phyloP scores from a whole-genome alignment of 2,888 invertebrate species.

The Sphaerophoria taeniata region DNA sequence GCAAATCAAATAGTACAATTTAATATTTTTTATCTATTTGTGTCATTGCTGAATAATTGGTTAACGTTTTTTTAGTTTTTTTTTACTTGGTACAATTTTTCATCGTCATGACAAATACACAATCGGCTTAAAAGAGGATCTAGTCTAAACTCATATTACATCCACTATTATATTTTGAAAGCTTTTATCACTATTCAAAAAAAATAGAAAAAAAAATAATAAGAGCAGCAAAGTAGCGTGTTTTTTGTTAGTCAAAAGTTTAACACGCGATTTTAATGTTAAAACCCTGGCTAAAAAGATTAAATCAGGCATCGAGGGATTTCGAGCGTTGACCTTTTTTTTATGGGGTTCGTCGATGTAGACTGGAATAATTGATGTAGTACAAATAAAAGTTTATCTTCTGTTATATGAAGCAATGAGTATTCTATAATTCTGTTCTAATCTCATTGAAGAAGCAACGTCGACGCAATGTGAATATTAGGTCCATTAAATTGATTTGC shows the following conservation, averaged over 20 bases:
- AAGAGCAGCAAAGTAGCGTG: neutral
- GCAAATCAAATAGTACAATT: slow-evolving; percentile 40
- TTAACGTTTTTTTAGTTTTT: slow-evolving; percentile 17
- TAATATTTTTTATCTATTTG: slow-evolving; percentile 49
- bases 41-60: slow-evolving; percentile 57
- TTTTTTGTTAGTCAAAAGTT: slow-evolving; percentile 26
- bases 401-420: neutral
- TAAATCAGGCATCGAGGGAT: slow-evolving; percentile 17
- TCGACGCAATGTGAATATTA: no score
- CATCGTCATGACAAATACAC: slow-evolving; percentile 19
- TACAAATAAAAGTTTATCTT: neutral
- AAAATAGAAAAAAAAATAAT: neutral
- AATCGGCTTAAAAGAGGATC: slow-evolving; percentile 26
- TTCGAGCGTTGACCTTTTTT: slow-evolving; percentile 45
- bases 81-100: slow-evolving; percentile 23
- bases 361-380: no score
- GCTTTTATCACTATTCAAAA: slow-evolving; percentile 8
- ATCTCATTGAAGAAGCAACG: no score
- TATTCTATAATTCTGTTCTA: neutral
- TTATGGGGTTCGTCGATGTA: slow-evolving; percentile 42
- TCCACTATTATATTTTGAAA: slow-evolving; percentile 8
- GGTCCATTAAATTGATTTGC: no score
- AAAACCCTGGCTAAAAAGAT: slow-evolving; percentile 43
- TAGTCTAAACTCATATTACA: slow-evolving; percentile 18
- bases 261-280: slow-evolving; percentile 35